These are phyloP conservation scores for Gila robusta DNA, from an alignment of 2,797 vertebrate species.

Conservation along the genomic window DNA sequence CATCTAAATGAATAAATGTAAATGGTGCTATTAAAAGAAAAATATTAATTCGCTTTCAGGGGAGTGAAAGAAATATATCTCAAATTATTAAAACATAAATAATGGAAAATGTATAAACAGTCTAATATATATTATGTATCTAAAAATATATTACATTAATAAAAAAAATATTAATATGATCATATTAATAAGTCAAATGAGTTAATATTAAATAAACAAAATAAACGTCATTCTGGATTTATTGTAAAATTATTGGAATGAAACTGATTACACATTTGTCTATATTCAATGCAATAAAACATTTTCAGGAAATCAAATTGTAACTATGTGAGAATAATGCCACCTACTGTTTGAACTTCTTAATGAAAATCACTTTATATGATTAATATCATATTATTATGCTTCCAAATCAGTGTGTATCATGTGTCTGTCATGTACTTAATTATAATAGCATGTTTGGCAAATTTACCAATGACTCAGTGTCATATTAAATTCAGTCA, in stretches of 20 bases:
- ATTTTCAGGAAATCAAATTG: background rate
- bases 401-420: background rate
- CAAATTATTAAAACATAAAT: background rate
- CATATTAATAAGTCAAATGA: background rate
- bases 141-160: background rate
- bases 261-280: background rate
- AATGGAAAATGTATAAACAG: background rate
- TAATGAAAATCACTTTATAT: background rate
- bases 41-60: background rate
- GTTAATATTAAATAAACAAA: background rate
- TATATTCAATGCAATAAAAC: background rate
- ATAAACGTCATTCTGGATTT: background rate
- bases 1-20: background rate
- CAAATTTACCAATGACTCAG: background rate
- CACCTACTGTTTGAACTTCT: conserved; percentile 59
- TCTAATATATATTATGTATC: background rate
- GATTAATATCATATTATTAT: background rate
- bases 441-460: background rate
- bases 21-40: background rate
- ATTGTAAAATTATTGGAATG: background rate
- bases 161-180: too few relatives aligned
- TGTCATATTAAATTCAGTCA: background rate
- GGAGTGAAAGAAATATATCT: background rate
- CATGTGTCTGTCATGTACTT: background rate
- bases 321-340: conserved; percentile 53